phyloP scores from a whole-genome alignment of 2,888 invertebrate genomes.

The Macropis europaea region DNA sequence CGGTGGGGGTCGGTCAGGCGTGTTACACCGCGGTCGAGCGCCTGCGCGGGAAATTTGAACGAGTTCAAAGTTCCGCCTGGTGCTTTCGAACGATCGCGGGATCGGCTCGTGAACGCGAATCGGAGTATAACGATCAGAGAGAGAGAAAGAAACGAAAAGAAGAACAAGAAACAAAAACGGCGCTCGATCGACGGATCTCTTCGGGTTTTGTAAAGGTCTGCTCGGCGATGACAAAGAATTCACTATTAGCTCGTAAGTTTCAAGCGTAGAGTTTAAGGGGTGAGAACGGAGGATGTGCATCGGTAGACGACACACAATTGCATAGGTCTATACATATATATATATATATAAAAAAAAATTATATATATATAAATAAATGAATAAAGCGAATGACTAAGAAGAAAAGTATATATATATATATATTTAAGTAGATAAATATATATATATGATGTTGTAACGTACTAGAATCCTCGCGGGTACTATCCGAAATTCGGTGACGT shows the following conservation, averaged over 20 bases:
- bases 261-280: constrained; percentile 61
- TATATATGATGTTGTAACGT: constrained; percentile 71
- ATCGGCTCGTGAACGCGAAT: background rate
- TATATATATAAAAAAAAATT: constrained; percentile 52
- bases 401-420: constrained; percentile 53
- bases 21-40: too few species aligned
- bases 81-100: too few species aligned
- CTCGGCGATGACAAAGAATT: constrained; percentile 59
- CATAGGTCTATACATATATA: constrained; percentile 59
- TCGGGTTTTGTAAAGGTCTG: constrained; percentile 53
- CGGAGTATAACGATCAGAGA: background rate
- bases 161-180: constrained; percentile 10
- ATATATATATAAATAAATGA: constrained; percentile 50
- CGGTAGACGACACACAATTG: constrained; percentile 49
- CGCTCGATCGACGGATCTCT: constrained; percentile 32
- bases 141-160: background rate
- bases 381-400: constrained; percentile 47
- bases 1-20: constrained; percentile 23
- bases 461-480: constrained; percentile 70
- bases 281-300: constrained; percentile 42
- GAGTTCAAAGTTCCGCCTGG: too few species aligned
- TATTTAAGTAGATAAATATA: constrained; percentile 63
- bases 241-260: constrained; percentile 74
- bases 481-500: constrained; percentile 63
- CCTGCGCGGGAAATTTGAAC: too few species aligned